Conservation (phyloP, 2,888 invertebrate species). For the Caenorhabditis sp. region DNA sequence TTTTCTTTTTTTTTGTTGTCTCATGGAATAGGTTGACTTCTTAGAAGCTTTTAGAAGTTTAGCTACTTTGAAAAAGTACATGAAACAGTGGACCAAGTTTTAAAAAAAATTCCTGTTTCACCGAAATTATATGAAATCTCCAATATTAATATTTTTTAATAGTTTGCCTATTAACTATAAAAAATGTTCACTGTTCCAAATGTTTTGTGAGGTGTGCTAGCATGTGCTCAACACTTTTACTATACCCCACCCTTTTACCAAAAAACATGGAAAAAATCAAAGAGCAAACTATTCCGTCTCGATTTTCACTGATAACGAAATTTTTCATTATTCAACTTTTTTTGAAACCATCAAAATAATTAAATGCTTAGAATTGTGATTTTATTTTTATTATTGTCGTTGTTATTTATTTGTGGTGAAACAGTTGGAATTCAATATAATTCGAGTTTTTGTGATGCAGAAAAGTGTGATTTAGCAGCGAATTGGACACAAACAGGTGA, state of each 20-base stretch:
- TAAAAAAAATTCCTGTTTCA: too few relatives aligned
- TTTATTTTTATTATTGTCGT: background rate
- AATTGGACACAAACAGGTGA: slow-evolving; percentile 30
- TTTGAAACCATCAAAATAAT: background rate
- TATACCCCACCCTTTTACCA: background rate
- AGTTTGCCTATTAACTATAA: too few relatives aligned
- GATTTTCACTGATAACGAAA: background rate
- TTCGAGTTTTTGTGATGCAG: slow-evolving; percentile 11
- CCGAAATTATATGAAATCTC: too few relatives aligned
- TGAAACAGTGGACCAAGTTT: too few relatives aligned
- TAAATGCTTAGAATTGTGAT: background rate
- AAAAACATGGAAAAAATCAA: background rate
- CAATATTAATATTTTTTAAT: too few relatives aligned
- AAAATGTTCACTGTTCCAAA: too few relatives aligned
- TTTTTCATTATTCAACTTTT: background rate
- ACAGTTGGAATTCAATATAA: background rate
- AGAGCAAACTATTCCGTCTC: background rate
- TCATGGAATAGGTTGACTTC: too few relatives aligned
- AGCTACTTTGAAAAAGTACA: too few relatives aligned
- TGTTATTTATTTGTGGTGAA: slow-evolving; percentile 1
- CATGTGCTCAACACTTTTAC: too few relatives aligned
- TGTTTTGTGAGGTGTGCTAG: too few relatives aligned
- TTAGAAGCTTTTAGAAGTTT: too few relatives aligned
- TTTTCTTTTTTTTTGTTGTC: too few relatives aligned
- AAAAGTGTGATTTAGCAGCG: slow-evolving; percentile 28